A percentile compares a stretch with the other conserved stretches of the same genome.
phyloP scores from a whole-genome alignment of 2,888 invertebrate genomes.

The Cerceris ruficornis region DNA sequence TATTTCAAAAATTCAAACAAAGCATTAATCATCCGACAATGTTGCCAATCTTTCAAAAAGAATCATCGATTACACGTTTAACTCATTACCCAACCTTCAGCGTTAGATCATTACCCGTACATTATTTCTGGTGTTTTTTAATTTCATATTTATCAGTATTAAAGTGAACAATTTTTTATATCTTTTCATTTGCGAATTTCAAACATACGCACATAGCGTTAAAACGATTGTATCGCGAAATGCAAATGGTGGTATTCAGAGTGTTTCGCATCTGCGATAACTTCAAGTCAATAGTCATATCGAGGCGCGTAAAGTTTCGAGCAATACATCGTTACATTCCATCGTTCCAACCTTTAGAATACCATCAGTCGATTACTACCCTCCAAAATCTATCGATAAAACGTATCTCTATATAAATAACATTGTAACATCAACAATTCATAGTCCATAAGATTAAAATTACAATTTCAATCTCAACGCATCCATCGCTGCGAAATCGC shows the following conservation, averaged over 20 bases:
- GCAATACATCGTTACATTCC: slow-evolving; percentile 23
- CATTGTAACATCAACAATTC: not conserved
- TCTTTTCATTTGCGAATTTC: no score
- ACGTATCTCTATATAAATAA: not conserved
- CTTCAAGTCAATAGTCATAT: slow-evolving; percentile 31
- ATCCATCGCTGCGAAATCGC: slow-evolving; percentile 13
- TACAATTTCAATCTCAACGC: slow-evolving; percentile 3
- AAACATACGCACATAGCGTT: not conserved
- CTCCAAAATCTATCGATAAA: not conserved
- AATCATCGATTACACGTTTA: not conserved
- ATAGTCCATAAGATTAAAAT: not conserved
- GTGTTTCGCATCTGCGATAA: slow-evolving; percentile 12
- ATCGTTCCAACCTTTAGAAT: slow-evolving; percentile 23
- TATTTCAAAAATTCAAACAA: slow-evolving; percentile 29
- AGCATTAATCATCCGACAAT: slow-evolving; percentile 3
- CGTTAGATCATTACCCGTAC: not conserved
- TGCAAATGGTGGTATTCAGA: slow-evolving; percentile 8
- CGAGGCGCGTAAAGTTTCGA: slow-evolving; percentile 37
- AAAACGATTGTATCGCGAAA: slow-evolving; percentile 17
- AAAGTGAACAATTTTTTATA: no score
- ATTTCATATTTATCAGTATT: no score
- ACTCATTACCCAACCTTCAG: not conserved
- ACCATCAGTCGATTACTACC: slow-evolving; percentile 1
- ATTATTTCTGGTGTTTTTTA: not conserved
- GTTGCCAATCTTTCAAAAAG: slow-evolving; percentile 21